These are phyloP conservation scores for Alfaro cultratus DNA, from an alignment of 2,797 vertebrate species.

Conservation along the genomic window DNA sequence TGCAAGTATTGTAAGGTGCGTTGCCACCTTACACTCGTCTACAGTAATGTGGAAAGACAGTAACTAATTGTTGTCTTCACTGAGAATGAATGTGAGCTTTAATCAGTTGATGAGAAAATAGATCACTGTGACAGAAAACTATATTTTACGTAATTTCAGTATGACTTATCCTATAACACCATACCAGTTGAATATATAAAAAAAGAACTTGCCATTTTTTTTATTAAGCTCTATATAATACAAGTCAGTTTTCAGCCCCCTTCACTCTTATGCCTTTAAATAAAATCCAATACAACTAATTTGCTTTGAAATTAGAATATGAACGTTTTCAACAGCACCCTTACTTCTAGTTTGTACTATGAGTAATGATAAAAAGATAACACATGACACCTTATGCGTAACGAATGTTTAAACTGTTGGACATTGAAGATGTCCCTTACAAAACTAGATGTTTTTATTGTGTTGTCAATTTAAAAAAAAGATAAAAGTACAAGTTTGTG, in stretches of 20 bases:
- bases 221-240: background rate
- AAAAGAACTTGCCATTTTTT: background rate
- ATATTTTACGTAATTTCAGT: background rate
- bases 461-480: background rate
- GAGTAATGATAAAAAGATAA: no score
- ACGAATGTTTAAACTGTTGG: background rate
- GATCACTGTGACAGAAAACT: background rate
- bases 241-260: background rate
- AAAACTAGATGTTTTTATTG: background rate
- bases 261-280: background rate
- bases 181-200: background rate
- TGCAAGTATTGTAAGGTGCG: background rate
- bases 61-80: conserved; percentile 9
- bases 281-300: background rate
- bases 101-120: background rate
- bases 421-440: background rate
- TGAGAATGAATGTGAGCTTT: conserved; percentile 1
- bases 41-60: conserved; percentile 4
- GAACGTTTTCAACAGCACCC: background rate
- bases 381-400: background rate
- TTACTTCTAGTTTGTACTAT: background rate
- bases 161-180: background rate
- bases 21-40: background rate
- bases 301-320: background rate
- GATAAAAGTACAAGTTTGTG: background rate